phyloP scores from a whole-genome alignment of 2,888 invertebrate genomes.

The Spisula solida region DNA sequence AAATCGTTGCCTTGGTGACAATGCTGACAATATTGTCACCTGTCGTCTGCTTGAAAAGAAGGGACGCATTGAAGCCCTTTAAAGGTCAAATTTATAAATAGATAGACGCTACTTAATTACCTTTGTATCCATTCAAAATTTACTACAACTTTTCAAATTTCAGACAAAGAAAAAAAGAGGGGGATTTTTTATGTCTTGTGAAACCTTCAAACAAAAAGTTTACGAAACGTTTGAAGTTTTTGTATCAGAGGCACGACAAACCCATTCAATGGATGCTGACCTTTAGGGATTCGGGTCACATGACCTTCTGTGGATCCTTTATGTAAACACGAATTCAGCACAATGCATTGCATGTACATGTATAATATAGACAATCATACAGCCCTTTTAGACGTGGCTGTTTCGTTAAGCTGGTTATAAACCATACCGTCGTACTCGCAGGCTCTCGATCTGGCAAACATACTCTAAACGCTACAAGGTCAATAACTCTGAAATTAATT shows the following conservation, averaged over 20 bases:
- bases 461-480: no score
- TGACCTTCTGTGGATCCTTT: neutral
- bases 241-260: neutral
- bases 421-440: no score
- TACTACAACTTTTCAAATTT: slow-evolving; percentile 2
- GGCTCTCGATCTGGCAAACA: no score
- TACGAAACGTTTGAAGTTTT: slow-evolving; percentile 7
- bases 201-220: neutral
- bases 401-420: no score
- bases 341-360: no score
- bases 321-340: no score
- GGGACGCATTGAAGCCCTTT: slow-evolving; percentile 11
- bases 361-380: no score
- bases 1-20: slow-evolving; percentile 5
- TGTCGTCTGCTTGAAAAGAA: slow-evolving; percentile 16
- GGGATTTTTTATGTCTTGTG: neutral
- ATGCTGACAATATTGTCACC: slow-evolving; percentile 11
- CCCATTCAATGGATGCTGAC: slow-evolving; percentile 9
- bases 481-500: no score
- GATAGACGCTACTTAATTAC: slow-evolving; percentile 27
- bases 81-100: slow-evolving; percentile 28
- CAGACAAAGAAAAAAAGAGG: neutral
- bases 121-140: slow-evolving; percentile 13
- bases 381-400: no score
- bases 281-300: neutral